Evolutionary conservation across 1,140 invertebrate genomes (phyloP).

Genomic region (Phenacoccus solenopsis): DNA sequence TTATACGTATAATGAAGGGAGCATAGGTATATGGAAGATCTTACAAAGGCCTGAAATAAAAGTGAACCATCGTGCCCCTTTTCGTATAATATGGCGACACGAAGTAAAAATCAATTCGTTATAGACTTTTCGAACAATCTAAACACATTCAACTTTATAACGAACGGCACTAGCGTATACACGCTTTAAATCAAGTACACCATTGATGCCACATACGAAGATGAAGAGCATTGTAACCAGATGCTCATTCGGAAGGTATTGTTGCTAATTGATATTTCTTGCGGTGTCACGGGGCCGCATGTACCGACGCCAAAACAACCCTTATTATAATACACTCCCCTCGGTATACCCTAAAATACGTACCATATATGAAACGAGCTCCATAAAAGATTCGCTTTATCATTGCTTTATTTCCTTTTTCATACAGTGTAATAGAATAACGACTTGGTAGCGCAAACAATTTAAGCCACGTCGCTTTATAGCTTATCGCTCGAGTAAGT

Average conservation of each 20-base stretch:
- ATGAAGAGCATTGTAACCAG: background rate
- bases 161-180: background rate
- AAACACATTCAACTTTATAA: background rate
- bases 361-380: background rate
- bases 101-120: background rate
- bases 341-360: background rate
- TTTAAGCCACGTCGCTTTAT: background rate
- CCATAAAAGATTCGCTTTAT: background rate
- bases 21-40: no score
- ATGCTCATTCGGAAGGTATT: background rate
- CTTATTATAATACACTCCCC: background rate
- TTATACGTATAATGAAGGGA: no score
- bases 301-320: background rate
- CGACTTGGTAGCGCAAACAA: background rate
- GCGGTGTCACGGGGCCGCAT: background rate
- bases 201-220: no score
- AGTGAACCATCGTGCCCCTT: no score
- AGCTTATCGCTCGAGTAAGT: background rate
- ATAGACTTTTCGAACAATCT: background rate
- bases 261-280: background rate
- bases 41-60: no score
- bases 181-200: no score
- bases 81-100: no score
- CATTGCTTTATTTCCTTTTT: background rate
- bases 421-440: no score